Conservation (phyloP, 2,888 invertebrate genomes). For the Microplitis manilae region DNA sequence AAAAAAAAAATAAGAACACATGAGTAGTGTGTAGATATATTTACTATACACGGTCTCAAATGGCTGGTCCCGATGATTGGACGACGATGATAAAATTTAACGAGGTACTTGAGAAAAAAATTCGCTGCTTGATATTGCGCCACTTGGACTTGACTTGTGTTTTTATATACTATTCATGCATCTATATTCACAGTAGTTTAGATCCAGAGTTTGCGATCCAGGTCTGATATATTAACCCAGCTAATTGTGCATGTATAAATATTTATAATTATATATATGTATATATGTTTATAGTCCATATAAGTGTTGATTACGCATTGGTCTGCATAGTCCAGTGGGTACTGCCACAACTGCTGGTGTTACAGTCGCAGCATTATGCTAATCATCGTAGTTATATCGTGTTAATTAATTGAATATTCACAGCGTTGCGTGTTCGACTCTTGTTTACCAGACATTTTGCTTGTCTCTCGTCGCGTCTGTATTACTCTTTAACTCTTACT, state of each 20-base stretch:
- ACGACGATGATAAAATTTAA: conserved; percentile 39
- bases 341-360: not conserved
- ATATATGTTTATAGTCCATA: conserved; percentile 6
- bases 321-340: conserved; percentile 5
- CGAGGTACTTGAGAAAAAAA: conserved; percentile 34
- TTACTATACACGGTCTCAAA: not conserved
- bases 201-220: not conserved
- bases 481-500: conserved; percentile 1
- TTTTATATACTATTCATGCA: not conserved
- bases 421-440: conserved; percentile 43
- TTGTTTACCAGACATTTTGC: conserved; percentile 46
- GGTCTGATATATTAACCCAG: conserved; percentile 7
- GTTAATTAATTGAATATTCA: conserved; percentile 60
- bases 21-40: not conserved
- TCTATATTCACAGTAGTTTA: not conserved
- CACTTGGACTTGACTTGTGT: not conserved
- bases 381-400: conserved; percentile 52
- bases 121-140: conserved; percentile 21
- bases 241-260: conserved; percentile 4
- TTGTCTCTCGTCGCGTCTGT: conserved; percentile 45
- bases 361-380: conserved; percentile 47
- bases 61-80: conserved; percentile 25
- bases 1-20: not conserved
- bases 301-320: conserved; percentile 24
- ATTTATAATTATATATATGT: not conserved